A percentile compares a stretch with the other conserved stretches of the same genome.
Evolutionary conservation across 1,140 invertebrate species (phyloP).

Genomic region (Drosophila kanapiae): DNA sequence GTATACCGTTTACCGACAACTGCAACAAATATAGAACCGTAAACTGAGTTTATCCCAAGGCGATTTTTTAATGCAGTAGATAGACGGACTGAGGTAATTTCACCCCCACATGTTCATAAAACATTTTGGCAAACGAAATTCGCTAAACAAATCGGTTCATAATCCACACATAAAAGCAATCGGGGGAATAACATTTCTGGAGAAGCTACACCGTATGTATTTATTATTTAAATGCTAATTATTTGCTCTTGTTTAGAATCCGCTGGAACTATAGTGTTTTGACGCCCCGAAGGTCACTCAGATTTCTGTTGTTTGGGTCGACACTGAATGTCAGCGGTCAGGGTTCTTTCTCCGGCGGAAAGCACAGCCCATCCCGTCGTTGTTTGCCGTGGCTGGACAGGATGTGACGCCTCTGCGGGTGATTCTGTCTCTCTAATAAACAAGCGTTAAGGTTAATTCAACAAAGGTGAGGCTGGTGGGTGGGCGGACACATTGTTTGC

Average conservation of each 20-base stretch:
- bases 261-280: constrained; percentile 12
- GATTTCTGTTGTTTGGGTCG: constrained; percentile 15
- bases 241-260: constrained; percentile 64
- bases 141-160: constrained; percentile 35
- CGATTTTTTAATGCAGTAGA: constrained; percentile 15
- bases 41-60: constrained; percentile 56
- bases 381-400: constrained; percentile 52
- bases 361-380: neutral
- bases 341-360: constrained; percentile 21
- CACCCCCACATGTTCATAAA: constrained; percentile 41
- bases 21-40: constrained; percentile 59
- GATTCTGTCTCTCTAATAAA: constrained; percentile 71
- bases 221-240: constrained; percentile 67
- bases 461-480: constrained; percentile 49
- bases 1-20: constrained; percentile 54
- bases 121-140: constrained; percentile 37
- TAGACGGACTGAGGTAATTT: constrained; percentile 1
- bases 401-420: constrained; percentile 68
- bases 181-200: constrained; percentile 28
- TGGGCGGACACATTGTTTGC: constrained; percentile 51
- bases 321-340: constrained; percentile 63
- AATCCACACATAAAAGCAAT: constrained; percentile 46
- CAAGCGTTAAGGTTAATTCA: constrained; percentile 68
- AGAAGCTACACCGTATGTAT: constrained; percentile 51
- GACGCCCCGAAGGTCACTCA: constrained; percentile 33